phyloP scores from a whole-genome alignment of 1,140 invertebrate species.

The Drosophila truncata region DNA sequence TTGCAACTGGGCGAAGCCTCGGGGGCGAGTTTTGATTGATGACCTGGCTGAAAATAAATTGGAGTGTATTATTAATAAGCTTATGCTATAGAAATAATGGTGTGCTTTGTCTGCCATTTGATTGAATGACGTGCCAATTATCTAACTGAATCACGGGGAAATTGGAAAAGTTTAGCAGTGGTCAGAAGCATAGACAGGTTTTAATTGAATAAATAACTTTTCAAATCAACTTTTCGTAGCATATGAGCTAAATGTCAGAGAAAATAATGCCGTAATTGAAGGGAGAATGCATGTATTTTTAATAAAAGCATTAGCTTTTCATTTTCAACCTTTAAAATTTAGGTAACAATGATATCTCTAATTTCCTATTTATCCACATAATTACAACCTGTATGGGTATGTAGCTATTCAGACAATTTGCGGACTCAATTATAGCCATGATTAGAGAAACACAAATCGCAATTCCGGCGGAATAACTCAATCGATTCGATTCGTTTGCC shows the following conservation, averaged over 20 bases:
- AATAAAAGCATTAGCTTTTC: background rate
- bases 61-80: constrained; percentile 38
- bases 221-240: background rate
- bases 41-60: constrained; percentile 36
- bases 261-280: background rate
- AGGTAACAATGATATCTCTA: constrained; percentile 5
- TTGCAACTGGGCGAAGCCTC: constrained; percentile 18
- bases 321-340: background rate
- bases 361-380: constrained; percentile 28
- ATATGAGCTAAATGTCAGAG: constrained; percentile 1
- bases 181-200: background rate
- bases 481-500: constrained; percentile 40
- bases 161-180: constrained; percentile 13
- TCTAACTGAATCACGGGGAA: constrained; percentile 13
- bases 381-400: constrained; percentile 18
- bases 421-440: constrained; percentile 36
- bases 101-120: constrained; percentile 34
- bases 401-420: constrained; percentile 18
- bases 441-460: constrained; percentile 44
- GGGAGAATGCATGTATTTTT: background rate
- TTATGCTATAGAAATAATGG: constrained; percentile 37
- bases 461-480: constrained; percentile 35
- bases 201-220: constrained; percentile 32
- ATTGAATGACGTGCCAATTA: constrained; percentile 32
- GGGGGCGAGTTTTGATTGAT: constrained; percentile 46